These are phyloP conservation scores for Galeruca laticollis DNA, from an alignment of 2,888 invertebrate genomes.

Conservation along the genomic window DNA sequence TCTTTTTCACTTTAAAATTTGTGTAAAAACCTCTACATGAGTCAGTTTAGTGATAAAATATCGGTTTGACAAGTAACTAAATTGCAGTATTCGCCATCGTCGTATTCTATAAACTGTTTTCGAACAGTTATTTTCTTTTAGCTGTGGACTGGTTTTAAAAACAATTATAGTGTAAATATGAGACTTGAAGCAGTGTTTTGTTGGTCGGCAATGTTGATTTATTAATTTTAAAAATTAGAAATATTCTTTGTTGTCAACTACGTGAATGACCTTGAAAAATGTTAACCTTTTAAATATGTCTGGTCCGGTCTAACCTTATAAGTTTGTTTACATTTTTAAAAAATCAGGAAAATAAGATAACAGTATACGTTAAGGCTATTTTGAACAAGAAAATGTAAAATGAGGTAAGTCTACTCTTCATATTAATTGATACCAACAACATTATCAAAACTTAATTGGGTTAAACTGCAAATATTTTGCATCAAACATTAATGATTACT, in stretches of 20 bases:
- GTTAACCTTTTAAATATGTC: conserved; percentile 47
- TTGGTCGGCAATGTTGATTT: conserved; percentile 51
- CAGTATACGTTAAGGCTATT: not conserved
- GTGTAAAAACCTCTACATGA: conserved; percentile 51
- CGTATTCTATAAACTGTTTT: conserved; percentile 41
- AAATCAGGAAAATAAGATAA: conserved; percentile 17
- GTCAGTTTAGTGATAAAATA: conserved; percentile 56
- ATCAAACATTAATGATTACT: not conserved
- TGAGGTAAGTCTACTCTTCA: conserved; percentile 4
- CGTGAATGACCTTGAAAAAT: conserved; percentile 61
- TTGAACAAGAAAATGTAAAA: conserved; percentile 13
- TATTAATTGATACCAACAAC: conserved; percentile 1
- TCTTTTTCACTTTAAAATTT: conserved; percentile 41
- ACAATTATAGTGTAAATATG: conserved; percentile 22
- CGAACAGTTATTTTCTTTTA: conserved; percentile 37
- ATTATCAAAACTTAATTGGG: not conserved
- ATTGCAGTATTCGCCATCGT: conserved; percentile 54
- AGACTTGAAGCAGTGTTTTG: conserved; percentile 13
- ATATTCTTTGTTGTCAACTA: conserved; percentile 62
- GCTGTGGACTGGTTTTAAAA: conserved; percentile 21
- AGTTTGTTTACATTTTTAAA: conserved; percentile 54
- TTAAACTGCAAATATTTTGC: not conserved
- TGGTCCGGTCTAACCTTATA: conserved; percentile 48
- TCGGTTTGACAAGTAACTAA: conserved; percentile 57
- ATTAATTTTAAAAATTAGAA: conserved; percentile 55